Conservation (phyloP, 1,140 invertebrate species). For the Cecropterus lyciades region DNA sequence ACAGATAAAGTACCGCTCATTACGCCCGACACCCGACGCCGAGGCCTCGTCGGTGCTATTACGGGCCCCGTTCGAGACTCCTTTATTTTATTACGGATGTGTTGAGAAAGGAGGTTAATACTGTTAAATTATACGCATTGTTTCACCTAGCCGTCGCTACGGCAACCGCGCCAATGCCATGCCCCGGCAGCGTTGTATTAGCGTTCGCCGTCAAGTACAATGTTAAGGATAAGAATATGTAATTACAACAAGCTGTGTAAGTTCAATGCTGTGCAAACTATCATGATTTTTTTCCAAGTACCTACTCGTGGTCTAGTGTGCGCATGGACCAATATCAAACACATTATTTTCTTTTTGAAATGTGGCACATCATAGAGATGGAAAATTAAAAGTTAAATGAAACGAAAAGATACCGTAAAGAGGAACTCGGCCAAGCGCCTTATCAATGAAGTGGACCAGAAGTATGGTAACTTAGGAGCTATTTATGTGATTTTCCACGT, state of each 20-base stretch:
- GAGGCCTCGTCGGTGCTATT: conserved; percentile 58
- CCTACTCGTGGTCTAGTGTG: too few relatives aligned
- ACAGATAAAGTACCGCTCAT: conserved; percentile 75
- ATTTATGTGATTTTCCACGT: conserved; percentile 79
- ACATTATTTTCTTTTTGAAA: background rate
- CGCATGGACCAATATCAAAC: too few relatives aligned
- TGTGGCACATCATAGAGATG: background rate
- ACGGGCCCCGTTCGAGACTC: conserved; percentile 59
- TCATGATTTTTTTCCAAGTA: background rate
- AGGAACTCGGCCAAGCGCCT: conserved; percentile 21
- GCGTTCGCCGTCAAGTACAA: conserved; percentile 2
- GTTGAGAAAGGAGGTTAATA: conserved; percentile 75
- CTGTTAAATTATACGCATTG: conserved; percentile 73
- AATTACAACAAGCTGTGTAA: conserved; percentile 1
- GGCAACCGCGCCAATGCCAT: conserved; percentile 45
- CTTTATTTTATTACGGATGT: conserved; percentile 75
- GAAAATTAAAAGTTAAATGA: conserved; percentile 7
- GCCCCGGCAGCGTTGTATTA: conserved; percentile 6
- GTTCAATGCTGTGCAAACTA: background rate
- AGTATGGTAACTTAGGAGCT: conserved; percentile 65
- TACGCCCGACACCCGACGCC: conserved; percentile 63
- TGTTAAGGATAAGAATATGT: conserved; percentile 1
- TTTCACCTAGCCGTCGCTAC: conserved; percentile 64
- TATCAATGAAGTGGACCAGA: conserved; percentile 33
- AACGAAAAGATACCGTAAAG: conserved; percentile 30